Conservation (phyloP, 2,888 invertebrate species). For the Trissolcus japonicus region DNA sequence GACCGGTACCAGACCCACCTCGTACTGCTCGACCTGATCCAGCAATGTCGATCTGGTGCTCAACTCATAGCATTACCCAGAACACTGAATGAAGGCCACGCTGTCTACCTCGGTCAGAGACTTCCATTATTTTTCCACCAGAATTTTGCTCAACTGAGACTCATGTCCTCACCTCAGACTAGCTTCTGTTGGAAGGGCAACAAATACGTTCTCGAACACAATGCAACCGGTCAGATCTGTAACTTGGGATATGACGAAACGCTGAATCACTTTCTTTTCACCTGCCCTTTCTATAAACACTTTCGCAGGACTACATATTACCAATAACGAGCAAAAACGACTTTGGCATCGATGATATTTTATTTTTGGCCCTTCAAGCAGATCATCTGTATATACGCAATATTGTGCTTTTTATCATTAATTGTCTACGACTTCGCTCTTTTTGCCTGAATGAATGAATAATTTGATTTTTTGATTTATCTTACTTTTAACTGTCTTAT, state of each 20-base stretch:
- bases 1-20: neutral
- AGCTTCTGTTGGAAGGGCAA: neutral
- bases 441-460: conserved; percentile 7
- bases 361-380: neutral
- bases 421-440: neutral
- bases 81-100: neutral
- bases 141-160: neutral
- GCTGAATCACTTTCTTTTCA: neutral
- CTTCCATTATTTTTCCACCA: neutral
- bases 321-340: no score
- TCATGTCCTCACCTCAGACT: neutral
- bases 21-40: neutral
- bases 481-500: no score
- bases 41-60: neutral
- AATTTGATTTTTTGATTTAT: no score
- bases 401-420: neutral
- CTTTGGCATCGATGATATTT: neutral
- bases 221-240: neutral
- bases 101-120: neutral
- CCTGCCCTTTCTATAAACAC: neutral
- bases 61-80: neutral
- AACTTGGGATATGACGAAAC: neutral
- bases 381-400: neutral
- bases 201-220: neutral
- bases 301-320: neutral